Base-by-base conservation (phyloP, 2,888 invertebrate genomes). In the Schizotus pectinicornis region DNA sequence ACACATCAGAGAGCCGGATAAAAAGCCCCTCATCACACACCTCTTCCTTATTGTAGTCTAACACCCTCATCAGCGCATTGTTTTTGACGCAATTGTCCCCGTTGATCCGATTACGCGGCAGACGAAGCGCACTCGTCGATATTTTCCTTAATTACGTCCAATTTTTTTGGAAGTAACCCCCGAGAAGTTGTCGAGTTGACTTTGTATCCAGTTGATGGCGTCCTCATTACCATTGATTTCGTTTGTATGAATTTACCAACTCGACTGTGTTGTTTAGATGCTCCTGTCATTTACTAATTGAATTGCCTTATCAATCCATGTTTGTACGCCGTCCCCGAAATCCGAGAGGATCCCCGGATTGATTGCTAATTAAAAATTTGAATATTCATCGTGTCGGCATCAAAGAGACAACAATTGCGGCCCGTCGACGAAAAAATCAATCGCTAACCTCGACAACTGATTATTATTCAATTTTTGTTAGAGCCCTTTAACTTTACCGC, bases 51-150 rank as follows among this genome's bases (percentile, higher is more conserved):
- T 39, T 39, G 39, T 37, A 37, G 38, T 36, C 32, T 9, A 36
- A 35, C 61, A 42, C 52, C 59, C 63, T 63, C 63, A 60, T 63
- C 63, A 62, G 46, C 8, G 56, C 57, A 59, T 63, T 63, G 62
- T 65, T 65, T 61, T 63, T 50, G 48, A 46, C 52, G 59, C 61
- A 62, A 62, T 63, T 63, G 59, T 65, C 62, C 60, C 61, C 48
- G 55, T 47, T 63, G 63, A 65, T 65, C 63, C 56, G 62, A 65
- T 65, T 62, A 65, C 56, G 59, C 52, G 55, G 50, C 56, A 59
- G 55, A 54, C 54, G 49, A 47, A 58, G 59, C 61, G 56, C 57
- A 50, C 51, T 43, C 22, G 22, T 5, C 22, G 5, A 22, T 3
- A 22, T 22, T 22, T n/a, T 22, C 22, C 22, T 22, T 22, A 5